These are phyloP conservation scores for Epinephelus coioides DNA, from an alignment of 2,797 vertebrate genomes.

Conservation along the genomic window DNA sequence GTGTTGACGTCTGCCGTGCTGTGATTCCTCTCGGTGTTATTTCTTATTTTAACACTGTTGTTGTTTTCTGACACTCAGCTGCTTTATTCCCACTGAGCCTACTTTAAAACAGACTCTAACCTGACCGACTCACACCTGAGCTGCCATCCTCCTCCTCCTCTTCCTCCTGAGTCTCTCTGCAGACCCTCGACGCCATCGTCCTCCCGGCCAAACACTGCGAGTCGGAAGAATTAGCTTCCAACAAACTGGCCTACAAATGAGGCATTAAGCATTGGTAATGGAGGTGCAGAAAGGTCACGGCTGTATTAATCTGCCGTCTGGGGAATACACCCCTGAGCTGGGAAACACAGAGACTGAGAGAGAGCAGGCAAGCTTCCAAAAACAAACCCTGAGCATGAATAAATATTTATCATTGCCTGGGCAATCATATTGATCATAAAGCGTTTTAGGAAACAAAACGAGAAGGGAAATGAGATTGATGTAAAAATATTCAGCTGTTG, in stretches of 20 bases:
- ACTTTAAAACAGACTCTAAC: slow-evolving; percentile 21
- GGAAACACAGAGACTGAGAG: slow-evolving; percentile 48
- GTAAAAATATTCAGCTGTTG: slow-evolving; percentile 59
- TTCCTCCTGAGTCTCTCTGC: slow-evolving; percentile 25
- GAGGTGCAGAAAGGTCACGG: slow-evolving; percentile 80
- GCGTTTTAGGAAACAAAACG: slow-evolving; percentile 66
- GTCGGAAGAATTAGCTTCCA: slow-evolving; percentile 71
- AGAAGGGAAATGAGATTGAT: slow-evolving; percentile 68
- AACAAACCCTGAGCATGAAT: slow-evolving; percentile 75
- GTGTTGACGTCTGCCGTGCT: slow-evolving; percentile 41
- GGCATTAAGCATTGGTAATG: slow-evolving; percentile 82
- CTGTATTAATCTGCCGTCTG: slow-evolving; percentile 81
- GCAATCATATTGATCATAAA: slow-evolving; percentile 71
- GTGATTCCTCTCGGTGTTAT: slow-evolving; percentile 27
- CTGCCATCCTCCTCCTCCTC: slow-evolving; percentile 13
- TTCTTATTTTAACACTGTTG: slow-evolving; percentile 33
- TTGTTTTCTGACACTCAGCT: slow-evolving; percentile 40
- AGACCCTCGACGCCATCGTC: slow-evolving; percentile 17
- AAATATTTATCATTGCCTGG: slow-evolving; percentile 73
- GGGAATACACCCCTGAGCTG: slow-evolving; percentile 74
- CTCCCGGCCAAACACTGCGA: slow-evolving; percentile 41
- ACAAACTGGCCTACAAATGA: slow-evolving; percentile 82
- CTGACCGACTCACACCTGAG: slow-evolving; percentile 56
- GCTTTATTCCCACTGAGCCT: slow-evolving; percentile 39
- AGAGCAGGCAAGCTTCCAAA: slow-evolving; percentile 66